Conservation (phyloP, 2,888 invertebrate genomes). For the Hemistola chrysoprasaria region DNA sequence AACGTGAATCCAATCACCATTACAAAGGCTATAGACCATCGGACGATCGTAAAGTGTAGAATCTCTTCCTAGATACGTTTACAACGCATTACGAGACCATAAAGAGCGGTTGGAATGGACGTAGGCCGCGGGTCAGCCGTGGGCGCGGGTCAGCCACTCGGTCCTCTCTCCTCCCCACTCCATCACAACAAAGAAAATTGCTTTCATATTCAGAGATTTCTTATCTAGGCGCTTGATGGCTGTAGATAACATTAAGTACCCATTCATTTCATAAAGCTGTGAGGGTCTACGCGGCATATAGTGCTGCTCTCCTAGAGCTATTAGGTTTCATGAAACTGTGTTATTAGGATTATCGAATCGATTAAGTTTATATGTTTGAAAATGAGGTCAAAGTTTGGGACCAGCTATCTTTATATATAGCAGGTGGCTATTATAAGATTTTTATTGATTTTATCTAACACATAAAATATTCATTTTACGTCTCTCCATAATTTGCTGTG, state of each 20-base stretch:
- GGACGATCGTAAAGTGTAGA: constrained; percentile 55
- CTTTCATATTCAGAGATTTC: constrained; percentile 25
- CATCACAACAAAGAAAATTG: constrained; percentile 29
- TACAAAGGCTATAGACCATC: constrained; percentile 43
- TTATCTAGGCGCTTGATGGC: constrained; percentile 24
- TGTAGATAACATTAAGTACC: constrained; percentile 14
- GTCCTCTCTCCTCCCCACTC: constrained; percentile 16
- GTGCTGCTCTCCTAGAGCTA: constrained; percentile 11
- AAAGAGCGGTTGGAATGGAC: constrained; percentile 46
- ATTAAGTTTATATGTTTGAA: too few species aligned
- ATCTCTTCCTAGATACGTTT: constrained; percentile 60
- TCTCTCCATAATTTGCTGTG: neutral
- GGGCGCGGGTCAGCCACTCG: constrained; percentile 35
- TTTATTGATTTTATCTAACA: too few species aligned
- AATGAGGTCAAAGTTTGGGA: too few species aligned
- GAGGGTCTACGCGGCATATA: constrained; percentile 18
- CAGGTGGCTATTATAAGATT: too few species aligned
- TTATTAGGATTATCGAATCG: too few species aligned
- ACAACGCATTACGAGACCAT: constrained; percentile 53
- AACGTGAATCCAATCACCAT: constrained; percentile 49
- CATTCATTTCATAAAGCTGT: constrained; percentile 8
- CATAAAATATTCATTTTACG: too few species aligned
- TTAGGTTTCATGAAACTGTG: neutral
- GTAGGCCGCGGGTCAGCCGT: constrained; percentile 52
- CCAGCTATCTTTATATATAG: too few species aligned